These are phyloP conservation scores for Tinea semifulvella DNA, from an alignment of 2,888 invertebrate genomes.

Conservation along the genomic window DNA sequence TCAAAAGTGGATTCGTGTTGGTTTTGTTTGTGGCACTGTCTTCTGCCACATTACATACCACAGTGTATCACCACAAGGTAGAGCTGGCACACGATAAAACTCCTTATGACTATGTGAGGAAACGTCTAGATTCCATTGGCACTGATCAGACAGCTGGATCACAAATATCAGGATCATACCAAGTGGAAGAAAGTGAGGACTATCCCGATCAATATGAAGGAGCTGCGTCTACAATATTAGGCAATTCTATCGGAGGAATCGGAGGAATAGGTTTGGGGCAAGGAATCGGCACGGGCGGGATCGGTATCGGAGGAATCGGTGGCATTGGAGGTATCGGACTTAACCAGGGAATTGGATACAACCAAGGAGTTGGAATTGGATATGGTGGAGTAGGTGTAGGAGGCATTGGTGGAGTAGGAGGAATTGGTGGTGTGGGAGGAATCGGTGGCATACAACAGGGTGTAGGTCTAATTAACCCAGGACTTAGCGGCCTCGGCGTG, in stretches of 20 bases:
- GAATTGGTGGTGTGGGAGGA: slow-evolving; percentile 21
- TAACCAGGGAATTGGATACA: neutral
- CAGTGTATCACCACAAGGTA: slow-evolving; percentile 29
- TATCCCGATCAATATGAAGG: slow-evolving; percentile 56
- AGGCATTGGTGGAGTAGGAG: slow-evolving; percentile 21
- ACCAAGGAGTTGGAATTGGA: slow-evolving; percentile 19
- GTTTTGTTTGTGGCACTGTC: slow-evolving; percentile 21
- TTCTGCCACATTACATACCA: slow-evolving; percentile 26
- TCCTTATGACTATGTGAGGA: slow-evolving; percentile 55
- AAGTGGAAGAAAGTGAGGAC: slow-evolving; percentile 68
- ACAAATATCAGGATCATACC: slow-evolving; percentile 59
- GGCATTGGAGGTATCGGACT: slow-evolving; percentile 28
- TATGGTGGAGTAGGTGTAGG: slow-evolving; percentile 29
- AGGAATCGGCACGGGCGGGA: slow-evolving; percentile 29
- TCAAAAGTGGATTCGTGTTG: slow-evolving; percentile 2
- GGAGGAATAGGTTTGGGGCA: slow-evolving; percentile 27
- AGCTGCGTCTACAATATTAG: slow-evolving; percentile 41
- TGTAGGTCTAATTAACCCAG: slow-evolving; percentile 38
- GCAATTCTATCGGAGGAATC: slow-evolving; percentile 22
- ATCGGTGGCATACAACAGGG: slow-evolving; percentile 22
- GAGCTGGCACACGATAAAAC: slow-evolving; percentile 50
- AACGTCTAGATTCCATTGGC: slow-evolving; percentile 41
- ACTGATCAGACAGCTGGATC: slow-evolving; percentile 40
- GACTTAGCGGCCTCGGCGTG: slow-evolving; percentile 40
- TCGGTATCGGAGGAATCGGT: slow-evolving; percentile 27